These are phyloP conservation scores for Sycophila texana DNA, from an alignment of 2,888 invertebrate genomes.

Conservation along the genomic window DNA sequence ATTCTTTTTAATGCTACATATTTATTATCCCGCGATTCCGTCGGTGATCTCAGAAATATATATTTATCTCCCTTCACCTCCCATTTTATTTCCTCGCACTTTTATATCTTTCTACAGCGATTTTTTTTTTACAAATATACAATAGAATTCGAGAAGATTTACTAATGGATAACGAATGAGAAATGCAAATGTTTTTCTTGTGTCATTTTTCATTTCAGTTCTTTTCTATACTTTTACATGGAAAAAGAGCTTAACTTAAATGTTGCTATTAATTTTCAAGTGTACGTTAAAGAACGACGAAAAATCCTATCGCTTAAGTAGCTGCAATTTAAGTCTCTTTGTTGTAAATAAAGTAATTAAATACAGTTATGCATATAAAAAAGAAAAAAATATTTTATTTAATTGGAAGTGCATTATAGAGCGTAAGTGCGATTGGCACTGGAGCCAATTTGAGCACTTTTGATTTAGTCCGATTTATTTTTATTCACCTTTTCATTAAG, in stretches of 20 bases:
- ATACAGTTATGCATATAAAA: neutral
- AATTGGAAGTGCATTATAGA: neutral
- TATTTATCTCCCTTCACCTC: too few species aligned
- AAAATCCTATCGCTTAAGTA: slow-evolving; percentile 40
- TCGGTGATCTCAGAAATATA: too few species aligned
- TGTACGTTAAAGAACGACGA: slow-evolving; percentile 28
- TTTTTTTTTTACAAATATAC: too few species aligned
- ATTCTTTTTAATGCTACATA: too few species aligned
- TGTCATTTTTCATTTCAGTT: slow-evolving; percentile 8
- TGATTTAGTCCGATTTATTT: slow-evolving; percentile 6
- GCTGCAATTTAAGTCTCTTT: slow-evolving; percentile 32
- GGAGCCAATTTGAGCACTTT: neutral
- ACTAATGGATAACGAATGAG: neutral
- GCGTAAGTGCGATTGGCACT: neutral
- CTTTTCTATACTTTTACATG: slow-evolving; percentile 34
- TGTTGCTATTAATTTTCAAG: neutral
- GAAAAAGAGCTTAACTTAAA: slow-evolving; percentile 25
- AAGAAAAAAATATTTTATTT: neutral
- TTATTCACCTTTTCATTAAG: slow-evolving; percentile 4
- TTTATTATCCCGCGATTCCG: too few species aligned
- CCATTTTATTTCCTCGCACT: too few species aligned
- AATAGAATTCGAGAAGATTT: too few species aligned
- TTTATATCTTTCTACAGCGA: neutral
- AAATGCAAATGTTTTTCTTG: neutral
- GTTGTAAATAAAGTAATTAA: neutral